Conservation (phyloP, 2,888 invertebrate genomes). For the Synergus umbraculus region DNA sequence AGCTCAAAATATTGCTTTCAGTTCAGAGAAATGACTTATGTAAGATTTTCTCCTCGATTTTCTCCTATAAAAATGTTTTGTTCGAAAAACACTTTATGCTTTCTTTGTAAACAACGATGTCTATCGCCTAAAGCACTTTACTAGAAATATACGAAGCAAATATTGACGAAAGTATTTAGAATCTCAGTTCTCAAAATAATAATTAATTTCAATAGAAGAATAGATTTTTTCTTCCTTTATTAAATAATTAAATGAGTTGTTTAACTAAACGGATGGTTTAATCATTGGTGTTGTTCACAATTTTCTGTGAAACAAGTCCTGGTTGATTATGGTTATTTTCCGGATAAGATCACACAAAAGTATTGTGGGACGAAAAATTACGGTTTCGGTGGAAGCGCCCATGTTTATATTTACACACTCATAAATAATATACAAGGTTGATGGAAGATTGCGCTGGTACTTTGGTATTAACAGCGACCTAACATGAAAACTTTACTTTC, state of each 20-base stretch:
- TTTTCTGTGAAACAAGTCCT: neutral
- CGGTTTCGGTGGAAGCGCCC: neutral
- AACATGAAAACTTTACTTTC: neutral
- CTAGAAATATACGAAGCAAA: neutral
- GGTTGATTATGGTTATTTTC: neutral
- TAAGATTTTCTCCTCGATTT: neutral
- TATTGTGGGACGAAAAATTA: neutral
- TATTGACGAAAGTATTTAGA: neutral
- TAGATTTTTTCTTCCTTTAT: neutral
- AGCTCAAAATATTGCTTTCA: neutral
- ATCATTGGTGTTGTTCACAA: neutral
- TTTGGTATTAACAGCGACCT: neutral
- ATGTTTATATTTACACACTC: neutral
- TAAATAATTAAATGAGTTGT: neutral
- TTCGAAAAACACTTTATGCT: neutral
- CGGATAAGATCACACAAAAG: too few species aligned
- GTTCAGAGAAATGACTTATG: neutral
- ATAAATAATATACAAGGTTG: neutral
- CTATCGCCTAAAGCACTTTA: constrained; percentile 16
- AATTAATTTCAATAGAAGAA: neutral
- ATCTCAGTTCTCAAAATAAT: neutral
- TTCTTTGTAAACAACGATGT: constrained; percentile 25
- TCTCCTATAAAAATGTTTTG: constrained; percentile 10
- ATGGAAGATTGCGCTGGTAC: neutral
- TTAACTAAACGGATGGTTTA: too few species aligned